Evolutionary conservation across 30 jellyfish, hydroid and myxozoan species (phyloP).

Genomic region (Sanderia malayensis): DNA sequence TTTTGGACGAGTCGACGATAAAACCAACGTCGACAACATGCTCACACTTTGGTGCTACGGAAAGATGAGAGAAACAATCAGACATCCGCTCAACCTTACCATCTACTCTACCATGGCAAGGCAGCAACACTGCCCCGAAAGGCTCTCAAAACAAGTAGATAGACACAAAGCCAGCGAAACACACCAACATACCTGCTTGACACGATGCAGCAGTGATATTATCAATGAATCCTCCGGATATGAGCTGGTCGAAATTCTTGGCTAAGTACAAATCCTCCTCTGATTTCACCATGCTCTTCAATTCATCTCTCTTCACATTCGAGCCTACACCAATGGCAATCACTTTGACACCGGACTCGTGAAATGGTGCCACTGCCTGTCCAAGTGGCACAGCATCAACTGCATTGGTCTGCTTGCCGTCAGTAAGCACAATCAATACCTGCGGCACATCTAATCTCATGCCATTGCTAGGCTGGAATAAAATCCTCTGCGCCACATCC

Average conservation of each 20-base stretch:
- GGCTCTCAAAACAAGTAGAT: too few relatives aligned
- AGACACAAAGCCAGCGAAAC: too few relatives aligned
- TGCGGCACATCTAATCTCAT: conserved; percentile 56
- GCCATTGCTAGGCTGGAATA: conserved; percentile 52
- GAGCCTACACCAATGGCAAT: conserved; percentile 53
- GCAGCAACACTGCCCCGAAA: too few relatives aligned
- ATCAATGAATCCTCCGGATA: conserved; percentile 18
- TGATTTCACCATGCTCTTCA: conserved; percentile 29
- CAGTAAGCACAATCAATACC: conserved; percentile 53
- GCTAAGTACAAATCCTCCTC: conserved; percentile 42
- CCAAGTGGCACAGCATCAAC: conserved; percentile 25
- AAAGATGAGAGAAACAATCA: too few relatives aligned
- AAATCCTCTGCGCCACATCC: conserved; percentile 21
- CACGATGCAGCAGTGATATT: conserved; percentile 45
- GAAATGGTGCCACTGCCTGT: conserved; percentile 50
- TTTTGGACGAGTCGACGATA: conserved; percentile 67
- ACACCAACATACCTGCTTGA: conserved; percentile 45
- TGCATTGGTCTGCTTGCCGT: conserved; percentile 43
- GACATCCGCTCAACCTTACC: too few relatives aligned
- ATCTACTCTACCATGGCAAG: too few relatives aligned
- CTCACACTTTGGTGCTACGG: not conserved
- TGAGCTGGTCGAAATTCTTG: conserved; percentile 26
- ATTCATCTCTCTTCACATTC: conserved; percentile 18
- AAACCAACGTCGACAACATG: conserved; percentile 58
- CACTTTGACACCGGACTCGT: conserved; percentile 49